A percentile compares a stretch with the other conserved stretches of the same genome.
Conservation (phyloP, 2,113 vertebrate species). For the Laticauda laticaudata region DNA sequence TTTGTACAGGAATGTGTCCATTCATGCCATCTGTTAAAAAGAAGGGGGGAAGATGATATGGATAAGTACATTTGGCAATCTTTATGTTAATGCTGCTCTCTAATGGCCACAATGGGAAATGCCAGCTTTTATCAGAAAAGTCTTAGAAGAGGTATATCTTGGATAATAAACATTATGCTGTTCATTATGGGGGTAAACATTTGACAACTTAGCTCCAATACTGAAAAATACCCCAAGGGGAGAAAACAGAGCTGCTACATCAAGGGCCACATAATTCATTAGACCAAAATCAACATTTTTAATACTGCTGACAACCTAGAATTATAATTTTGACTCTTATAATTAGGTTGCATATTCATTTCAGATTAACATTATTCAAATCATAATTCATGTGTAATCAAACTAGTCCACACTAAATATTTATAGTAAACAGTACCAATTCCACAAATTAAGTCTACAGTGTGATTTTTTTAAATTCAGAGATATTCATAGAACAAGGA, state of each 20-base stretch:
- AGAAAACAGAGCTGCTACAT: neutral
- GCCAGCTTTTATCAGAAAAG: neutral
- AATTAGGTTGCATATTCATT: neutral
- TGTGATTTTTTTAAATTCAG: neutral
- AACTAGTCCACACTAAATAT: neutral
- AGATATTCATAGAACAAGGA: neutral
- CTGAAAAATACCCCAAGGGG: neutral
- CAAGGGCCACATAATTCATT: neutral
- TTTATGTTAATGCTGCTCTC: conserved; percentile 57
- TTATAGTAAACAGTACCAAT: neutral
- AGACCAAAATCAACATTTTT: neutral
- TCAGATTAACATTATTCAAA: neutral
- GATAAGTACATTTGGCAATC: too few species aligned
- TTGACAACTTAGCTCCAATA: neutral
- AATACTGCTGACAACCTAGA: neutral
- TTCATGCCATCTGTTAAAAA: neutral
- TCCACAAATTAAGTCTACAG: neutral
- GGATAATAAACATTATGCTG: neutral
- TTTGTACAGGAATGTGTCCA: neutral
- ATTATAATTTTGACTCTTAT: neutral
- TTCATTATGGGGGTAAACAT: neutral
- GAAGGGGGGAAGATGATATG: neutral
- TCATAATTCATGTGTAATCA: neutral
- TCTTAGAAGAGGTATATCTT: neutral
- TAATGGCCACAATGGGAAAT: conserved; percentile 15